Base-by-base conservation (phyloP, 1,140 invertebrate genomes). In the Trichonephila clavipes region DNA sequence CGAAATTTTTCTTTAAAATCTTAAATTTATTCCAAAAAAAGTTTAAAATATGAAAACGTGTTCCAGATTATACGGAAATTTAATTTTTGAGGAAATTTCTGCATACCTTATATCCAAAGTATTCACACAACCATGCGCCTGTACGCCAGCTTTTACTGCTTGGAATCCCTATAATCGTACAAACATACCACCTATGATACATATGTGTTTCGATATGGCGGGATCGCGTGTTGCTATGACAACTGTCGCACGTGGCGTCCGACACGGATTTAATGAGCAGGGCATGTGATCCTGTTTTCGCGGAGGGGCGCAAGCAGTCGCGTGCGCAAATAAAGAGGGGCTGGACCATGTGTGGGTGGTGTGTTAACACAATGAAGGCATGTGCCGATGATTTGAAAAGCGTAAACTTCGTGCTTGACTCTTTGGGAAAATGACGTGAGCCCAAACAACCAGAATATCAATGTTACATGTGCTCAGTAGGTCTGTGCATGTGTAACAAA, bases 191-290 rank as follows among this genome's bases (percentile, higher is more conserved):
- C 59, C 34, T 86, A 86, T 86, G 83, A 86, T 51, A 61, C 44
- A 51, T 64, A 87, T 40, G 58, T 59, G 59, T 64, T 61, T 61
- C 34, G 28, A 64, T 16, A 87, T 34, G 8, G 82, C 28, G 28
- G 59, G 85, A 87, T 87, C 44, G 85, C 85, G 85, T 87, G 85
- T 87, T 64, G n/a, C 85, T 19, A 87, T 87, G 59, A 87, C 85
- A 62, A 87, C 85, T 87, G 59, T 87, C n/a, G 89, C 89, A 91
- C 89, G 89, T 91, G 89, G 40, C 77, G 64, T 81, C 40, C 28
- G 21, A 91, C 89, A 91, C 89, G 81, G 89, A 83, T 91, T 64
- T 91, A 91, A 91, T 91, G 77, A 90, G 88, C 40, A 72, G 40
- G 64, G 77, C 89, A 83, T 77, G 89, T 64, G 72, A 24, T 19